Evolutionary conservation across 2,113 vertebrate species (phyloP), one percentile per base, ranked within the genome.

Genomic region (Gymnorhina tibicen): DNA sequence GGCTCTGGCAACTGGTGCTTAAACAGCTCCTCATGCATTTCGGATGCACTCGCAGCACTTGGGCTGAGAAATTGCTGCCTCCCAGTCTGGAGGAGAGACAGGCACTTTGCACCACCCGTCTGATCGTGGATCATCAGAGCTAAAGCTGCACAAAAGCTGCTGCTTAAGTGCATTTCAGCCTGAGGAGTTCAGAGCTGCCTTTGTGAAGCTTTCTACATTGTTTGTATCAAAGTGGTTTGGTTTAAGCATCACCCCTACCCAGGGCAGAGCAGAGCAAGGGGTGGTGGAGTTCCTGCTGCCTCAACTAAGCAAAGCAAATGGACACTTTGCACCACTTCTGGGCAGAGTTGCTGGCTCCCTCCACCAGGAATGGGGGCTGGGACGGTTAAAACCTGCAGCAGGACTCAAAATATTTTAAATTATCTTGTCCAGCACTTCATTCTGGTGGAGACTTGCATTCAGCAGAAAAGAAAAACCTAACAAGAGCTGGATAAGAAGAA

Each of bases 21-120:
- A 39, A 95, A 87, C 56, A 90, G 93, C 93, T 93, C 68, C 83
- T 90, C 75, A 20, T 70, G 91, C 74, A 69, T 84, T 59, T 78
- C 18, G 4, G 89, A 81, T 75, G 70, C 83, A 39, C 58, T 32
- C 62, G 1, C 7, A 7, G 30, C 22, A 21, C 60, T 64, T 13
- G 30, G 62, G 68, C 24, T 59, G 86, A 67, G 81, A 49, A 91
- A 77, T 52, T 28, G 19, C 82, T 95, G 78, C 94, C 72, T 69
- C 6, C n/a, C 68, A 18, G 85, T 32, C 63, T 74, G 89, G 82
- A 76, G 80, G 32, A 32, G 78, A 39, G 73, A 15, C 49, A 18
- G 88, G 75, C 56, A 6, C 69, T 70, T 30, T 35, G 58, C 41
- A 6, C 70, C 33, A 11, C 89, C 72, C 9, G 0, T n/a, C 81